Evolutionary conservation across 2,797 vertebrate species (phyloP).

Genomic region (Petrocephalus schoutedeni): DNA sequence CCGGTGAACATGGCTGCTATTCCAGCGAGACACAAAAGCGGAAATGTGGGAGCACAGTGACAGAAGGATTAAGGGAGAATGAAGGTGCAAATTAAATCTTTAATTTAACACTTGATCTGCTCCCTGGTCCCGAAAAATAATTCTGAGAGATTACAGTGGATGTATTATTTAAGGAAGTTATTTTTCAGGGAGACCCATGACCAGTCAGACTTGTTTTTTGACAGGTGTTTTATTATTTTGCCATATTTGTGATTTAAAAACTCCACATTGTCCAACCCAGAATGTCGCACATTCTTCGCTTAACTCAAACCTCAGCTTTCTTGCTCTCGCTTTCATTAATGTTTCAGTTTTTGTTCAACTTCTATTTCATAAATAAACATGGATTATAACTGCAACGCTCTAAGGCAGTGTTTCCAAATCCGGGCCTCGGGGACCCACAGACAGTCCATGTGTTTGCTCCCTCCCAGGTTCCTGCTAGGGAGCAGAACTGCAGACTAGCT

Average conservation of each 20-base stretch:
- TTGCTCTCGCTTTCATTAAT: background rate
- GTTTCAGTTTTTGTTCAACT: background rate
- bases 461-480: too few species aligned
- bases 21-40: background rate
- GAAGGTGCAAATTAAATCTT: background rate
- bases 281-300: background rate
- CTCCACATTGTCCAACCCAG: background rate
- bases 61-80: background rate
- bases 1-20: background rate
- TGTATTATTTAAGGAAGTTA: background rate
- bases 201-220: background rate
- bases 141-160: background rate
- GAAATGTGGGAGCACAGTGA: background rate
- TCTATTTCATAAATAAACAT: background rate
- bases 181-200: background rate
- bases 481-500: too few species aligned
- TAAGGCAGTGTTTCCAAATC: too few species aligned
- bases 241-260: background rate
- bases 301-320: background rate
- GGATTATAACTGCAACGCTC: background rate
- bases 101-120: background rate
- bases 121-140: background rate
- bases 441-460: too few species aligned
- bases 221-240: background rate
- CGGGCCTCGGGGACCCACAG: too few species aligned